Evolutionary conservation across 2,797 vertebrate genomes (phyloP), one percentile per base, ranked within the genome.

Genomic region (Girardinus metallicus): DNA sequence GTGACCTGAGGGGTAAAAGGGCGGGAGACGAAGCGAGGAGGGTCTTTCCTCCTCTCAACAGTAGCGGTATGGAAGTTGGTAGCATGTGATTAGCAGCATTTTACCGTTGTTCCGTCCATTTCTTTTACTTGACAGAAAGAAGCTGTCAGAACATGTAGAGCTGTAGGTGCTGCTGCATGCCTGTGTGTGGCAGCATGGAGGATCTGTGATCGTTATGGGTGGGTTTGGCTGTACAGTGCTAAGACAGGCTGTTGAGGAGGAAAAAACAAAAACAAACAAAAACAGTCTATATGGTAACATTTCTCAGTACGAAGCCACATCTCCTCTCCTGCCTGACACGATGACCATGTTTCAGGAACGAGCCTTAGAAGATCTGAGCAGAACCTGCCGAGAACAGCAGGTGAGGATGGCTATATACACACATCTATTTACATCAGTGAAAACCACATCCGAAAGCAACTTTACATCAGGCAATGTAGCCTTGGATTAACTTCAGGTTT

Each of bases 341-440:
- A 86, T 75, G 18, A 49, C 70, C 34, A 41, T 62, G 80, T 78
- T 82, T 60, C 23, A 73, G 66, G 41, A 82, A 80, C 57, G 39
- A 87, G 81, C 81, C 81, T 83, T 4, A 83, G 9, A 60, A 82
- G 78, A 9, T 76, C 55, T 5, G 10, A 86, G 74, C 85, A 85
- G 75, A 87, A 83, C 82, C 80, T 75, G 84, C 80, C 83, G 31
- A 79, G 57, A 90, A 87, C 89, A 90, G 87, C 89, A 89, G 79
- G 85, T 86, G 77, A 80, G 73, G 88, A 86, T 84, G 68, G 74
- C 82, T 87, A 89, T 90, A 75, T 85, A 90, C 92, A 90, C 92
- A 92, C 62, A 92, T 60, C 94, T 84, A 93, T 92, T 90, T 92
- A 93, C 94, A 93, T 87, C 78, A 73, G 77, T 75, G 77, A 84